These are phyloP conservation scores for Dromius quadrimaculatus DNA, from an alignment of 2,888 invertebrate species.

Conservation along the genomic window DNA sequence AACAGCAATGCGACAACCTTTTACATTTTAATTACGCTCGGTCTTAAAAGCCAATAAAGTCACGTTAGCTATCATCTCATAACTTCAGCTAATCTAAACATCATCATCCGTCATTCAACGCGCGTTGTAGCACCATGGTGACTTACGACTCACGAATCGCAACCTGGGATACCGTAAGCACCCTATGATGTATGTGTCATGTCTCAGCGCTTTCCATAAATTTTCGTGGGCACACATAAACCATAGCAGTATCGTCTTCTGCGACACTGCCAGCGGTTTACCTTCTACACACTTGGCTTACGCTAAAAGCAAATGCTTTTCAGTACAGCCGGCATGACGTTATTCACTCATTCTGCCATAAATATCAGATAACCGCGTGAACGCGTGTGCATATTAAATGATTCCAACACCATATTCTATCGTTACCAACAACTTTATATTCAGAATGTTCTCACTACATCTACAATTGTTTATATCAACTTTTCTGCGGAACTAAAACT, in stretches of 20 bases:
- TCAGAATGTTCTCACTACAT: neutral
- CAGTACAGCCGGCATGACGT: conserved; percentile 34
- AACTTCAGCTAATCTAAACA: conserved; percentile 57
- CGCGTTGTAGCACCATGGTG: conserved; percentile 6
- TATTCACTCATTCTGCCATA: conserved; percentile 42
- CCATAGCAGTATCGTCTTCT: neutral
- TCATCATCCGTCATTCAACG: conserved; percentile 24
- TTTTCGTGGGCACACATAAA: conserved; percentile 45
- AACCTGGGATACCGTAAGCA: conserved; percentile 4
- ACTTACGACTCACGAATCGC: conserved; percentile 4
- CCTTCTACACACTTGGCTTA: conserved; percentile 39
- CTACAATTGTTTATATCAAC: conserved; percentile 5
- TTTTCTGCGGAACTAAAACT: neutral
- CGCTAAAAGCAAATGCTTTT: conserved; percentile 45
- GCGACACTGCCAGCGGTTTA: neutral
- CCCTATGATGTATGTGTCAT: conserved; percentile 12
- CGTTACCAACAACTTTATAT: neutral
- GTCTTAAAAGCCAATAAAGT: conserved; percentile 63
- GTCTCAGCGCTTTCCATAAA: conserved; percentile 46
- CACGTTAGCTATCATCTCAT: conserved; percentile 62
- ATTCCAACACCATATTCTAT: neutral
- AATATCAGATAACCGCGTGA: conserved; percentile 28
- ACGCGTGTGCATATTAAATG: conserved; percentile 7
- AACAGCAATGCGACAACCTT: conserved; percentile 60
- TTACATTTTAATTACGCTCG: conserved; percentile 63